Evolutionary conservation across 1,140 invertebrate species (phyloP).

Genomic region (Alviniconcha marisindica): DNA sequence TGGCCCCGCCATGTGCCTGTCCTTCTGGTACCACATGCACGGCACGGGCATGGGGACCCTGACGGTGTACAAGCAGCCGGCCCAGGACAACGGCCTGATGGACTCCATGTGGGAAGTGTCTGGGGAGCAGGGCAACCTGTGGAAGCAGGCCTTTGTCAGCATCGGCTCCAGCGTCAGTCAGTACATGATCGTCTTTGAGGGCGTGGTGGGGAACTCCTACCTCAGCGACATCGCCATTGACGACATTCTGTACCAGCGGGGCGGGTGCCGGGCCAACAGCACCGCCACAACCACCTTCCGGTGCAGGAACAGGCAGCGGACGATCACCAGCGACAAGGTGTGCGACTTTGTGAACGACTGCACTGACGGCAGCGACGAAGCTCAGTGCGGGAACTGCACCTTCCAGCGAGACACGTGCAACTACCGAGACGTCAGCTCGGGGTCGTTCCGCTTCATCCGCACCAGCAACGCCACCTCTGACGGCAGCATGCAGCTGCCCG

Average conservation of each 20-base stretch:
- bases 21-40: constrained; percentile 84
- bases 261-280: constrained; percentile 3
- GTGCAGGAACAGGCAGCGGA: not conserved
- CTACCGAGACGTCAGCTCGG: constrained; percentile 62
- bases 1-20: constrained; percentile 38
- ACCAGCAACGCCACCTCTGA: constrained; percentile 61
- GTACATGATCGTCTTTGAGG: constrained; percentile 76
- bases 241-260: constrained; percentile 78
- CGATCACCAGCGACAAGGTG: constrained; percentile 51
- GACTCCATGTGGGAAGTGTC: constrained; percentile 31
- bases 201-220: constrained; percentile 80
- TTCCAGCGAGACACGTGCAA: constrained; percentile 67
- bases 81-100: constrained; percentile 34
- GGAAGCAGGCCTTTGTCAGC: constrained; percentile 53
- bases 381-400: constrained; percentile 70
- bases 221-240: constrained; percentile 87
- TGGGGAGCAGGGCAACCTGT: constrained; percentile 56
- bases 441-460: constrained; percentile 60
- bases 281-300: not conserved
- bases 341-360: constrained; percentile 72
- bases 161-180: constrained; percentile 34
- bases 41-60: constrained; percentile 75
- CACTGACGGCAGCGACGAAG: constrained; percentile 68
- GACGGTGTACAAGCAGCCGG: constrained; percentile 57
- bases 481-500: constrained; percentile 83